Evolutionary conservation across 2,888 invertebrate genomes (phyloP).

Genomic region (Drosophila nr. perissopoda): DNA sequence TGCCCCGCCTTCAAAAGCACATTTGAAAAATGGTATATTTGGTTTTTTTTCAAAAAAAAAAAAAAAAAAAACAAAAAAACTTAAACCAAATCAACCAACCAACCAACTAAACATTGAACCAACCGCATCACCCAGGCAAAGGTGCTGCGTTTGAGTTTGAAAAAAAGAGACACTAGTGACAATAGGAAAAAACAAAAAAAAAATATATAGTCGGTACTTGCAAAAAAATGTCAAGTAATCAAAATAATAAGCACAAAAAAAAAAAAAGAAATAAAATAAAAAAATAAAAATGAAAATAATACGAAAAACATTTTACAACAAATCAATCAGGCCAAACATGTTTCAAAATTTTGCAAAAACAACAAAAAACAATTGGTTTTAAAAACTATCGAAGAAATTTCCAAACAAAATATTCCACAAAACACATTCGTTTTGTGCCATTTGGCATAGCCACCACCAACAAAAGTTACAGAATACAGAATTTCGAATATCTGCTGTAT

Average conservation of each 20-base stretch:
- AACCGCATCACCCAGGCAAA: conserved; percentile 69
- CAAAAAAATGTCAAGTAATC: conserved; percentile 51
- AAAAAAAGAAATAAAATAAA: conserved; percentile 28
- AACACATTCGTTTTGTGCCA: conserved; percentile 12
- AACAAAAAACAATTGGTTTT: conserved; percentile 66
- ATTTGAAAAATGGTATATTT: conserved; percentile 45
- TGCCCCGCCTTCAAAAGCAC: conserved; percentile 38
- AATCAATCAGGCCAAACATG: conserved; percentile 85
- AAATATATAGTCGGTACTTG: conserved; percentile 55
- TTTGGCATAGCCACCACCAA: conserved; percentile 30
- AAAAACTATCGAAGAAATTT: conserved; percentile 43
- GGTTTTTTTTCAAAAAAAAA: conserved; percentile 37
- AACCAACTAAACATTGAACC: conserved; percentile 38
- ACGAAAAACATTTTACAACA: conserved; percentile 77
- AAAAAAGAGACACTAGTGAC: conserved; percentile 86
- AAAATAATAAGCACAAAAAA: conserved; percentile 53
- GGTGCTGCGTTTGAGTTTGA: conserved; percentile 81
- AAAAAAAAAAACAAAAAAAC: background rate
- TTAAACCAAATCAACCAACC: conserved; percentile 39
- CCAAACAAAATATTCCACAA: conserved; percentile 12
- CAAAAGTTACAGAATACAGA: background rate
- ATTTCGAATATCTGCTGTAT: conserved; percentile 6
- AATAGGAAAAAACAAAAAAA: conserved; percentile 63
- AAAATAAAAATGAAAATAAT: conserved; percentile 50
- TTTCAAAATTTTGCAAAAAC: conserved; percentile 83